Conservation (phyloP, 2,113 vertebrate genomes). For the Oncorhynchus mykiss region DNA sequence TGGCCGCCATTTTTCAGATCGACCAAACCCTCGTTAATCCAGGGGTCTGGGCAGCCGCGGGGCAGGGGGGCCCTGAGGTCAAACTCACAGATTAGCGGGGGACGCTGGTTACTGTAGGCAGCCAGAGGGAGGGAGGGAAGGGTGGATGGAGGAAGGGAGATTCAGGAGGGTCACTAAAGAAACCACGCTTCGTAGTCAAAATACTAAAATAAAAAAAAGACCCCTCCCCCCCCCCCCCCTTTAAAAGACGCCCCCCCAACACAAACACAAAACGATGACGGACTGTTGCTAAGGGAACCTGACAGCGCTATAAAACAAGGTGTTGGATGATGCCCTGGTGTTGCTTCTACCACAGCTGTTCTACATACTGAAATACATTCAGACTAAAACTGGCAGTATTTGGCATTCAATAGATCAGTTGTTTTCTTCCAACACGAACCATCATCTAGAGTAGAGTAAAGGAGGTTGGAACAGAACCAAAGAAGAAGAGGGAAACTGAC, state of each 20-base stretch:
- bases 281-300: not conserved
- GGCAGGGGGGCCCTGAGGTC: conserved; percentile 22
- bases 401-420: too few species aligned
- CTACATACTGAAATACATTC: too few species aligned
- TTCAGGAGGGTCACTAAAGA: not conserved
- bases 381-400: too few species aligned
- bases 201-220: too few species aligned
- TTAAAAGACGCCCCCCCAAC: not conserved
- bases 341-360: too few species aligned
- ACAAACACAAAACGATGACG: not conserved
- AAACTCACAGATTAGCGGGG: conserved; percentile 35
- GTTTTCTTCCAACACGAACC: too few species aligned
- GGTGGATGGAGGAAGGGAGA: not conserved
- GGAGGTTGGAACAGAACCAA: too few species aligned
- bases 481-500: too few species aligned
- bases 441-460: too few species aligned
- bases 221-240: too few species aligned
- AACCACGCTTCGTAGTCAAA: not conserved
- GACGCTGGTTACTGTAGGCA: conserved; percentile 37
- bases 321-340: too few species aligned
- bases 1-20: conserved; percentile 42
- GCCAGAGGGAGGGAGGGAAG: conserved; percentile 24
- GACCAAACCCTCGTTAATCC: conserved; percentile 44
- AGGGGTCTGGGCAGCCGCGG: conserved; percentile 34
- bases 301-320: too few species aligned